Percentiles rank a stretch among this genome's conserved stretches.
Conservation (phyloP, 1,140 invertebrate species). For the Drosophila setifemur region DNA sequence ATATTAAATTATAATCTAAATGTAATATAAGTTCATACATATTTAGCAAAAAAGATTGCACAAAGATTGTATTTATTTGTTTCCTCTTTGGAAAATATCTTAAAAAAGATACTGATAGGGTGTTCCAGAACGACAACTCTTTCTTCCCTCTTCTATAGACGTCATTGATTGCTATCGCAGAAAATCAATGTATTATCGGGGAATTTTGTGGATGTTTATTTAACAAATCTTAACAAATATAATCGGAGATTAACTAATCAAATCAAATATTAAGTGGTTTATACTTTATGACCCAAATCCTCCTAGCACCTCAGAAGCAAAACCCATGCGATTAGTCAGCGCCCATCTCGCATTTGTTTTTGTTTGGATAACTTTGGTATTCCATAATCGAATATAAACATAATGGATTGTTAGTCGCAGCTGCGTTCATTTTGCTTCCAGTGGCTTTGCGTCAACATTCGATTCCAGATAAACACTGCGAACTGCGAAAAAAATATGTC, state of each 20-base stretch:
- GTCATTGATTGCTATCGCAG: slow-evolving; percentile 12
- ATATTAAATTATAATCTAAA: too few relatives aligned
- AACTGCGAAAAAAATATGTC: slow-evolving; percentile 18
- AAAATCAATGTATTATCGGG: slow-evolving; percentile 12
- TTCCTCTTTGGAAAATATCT: background rate
- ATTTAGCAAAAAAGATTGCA: background rate
- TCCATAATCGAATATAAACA: slow-evolving; percentile 35
- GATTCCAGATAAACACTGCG: slow-evolving; percentile 28
- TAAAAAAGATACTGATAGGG: background rate
- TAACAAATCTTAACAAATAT: slow-evolving; percentile 20
- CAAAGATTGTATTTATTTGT: background rate
- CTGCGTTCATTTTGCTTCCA: slow-evolving; percentile 40
- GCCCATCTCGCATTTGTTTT: background rate
- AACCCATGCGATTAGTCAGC: slow-evolving; percentile 5
- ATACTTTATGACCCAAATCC: slow-evolving; percentile 7
- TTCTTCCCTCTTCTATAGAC: background rate
- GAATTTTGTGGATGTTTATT: slow-evolving; percentile 15
- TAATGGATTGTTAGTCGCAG: slow-evolving; percentile 24
- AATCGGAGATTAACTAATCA: slow-evolving; percentile 7
- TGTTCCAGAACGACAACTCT: background rate
- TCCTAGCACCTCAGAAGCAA: slow-evolving; percentile 3
- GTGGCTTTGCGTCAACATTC: slow-evolving; percentile 35
- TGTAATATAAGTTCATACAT: background rate
- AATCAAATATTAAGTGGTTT: background rate
- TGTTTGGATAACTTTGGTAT: slow-evolving; percentile 14